phyloP scores from a whole-genome alignment of 2,113 vertebrate species.

The Leptocoma aspasia region DNA sequence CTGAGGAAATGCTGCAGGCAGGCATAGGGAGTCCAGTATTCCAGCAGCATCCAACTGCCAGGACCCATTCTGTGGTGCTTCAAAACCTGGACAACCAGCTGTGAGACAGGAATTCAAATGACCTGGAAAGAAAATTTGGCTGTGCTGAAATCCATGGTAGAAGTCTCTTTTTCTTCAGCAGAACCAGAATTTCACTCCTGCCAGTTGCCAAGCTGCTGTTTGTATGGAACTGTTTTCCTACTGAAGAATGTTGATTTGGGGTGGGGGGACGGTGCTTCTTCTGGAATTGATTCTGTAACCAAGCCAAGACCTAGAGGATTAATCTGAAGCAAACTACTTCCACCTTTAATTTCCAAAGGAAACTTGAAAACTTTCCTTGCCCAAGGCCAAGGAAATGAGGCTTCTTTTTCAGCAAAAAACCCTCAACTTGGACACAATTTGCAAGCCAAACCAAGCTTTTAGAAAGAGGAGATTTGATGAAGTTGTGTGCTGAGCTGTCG shows the following conservation, averaged over 20 bases:
- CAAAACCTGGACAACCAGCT: not conserved
- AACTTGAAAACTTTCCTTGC: not conserved
- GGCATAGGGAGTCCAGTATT: not conserved
- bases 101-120: not conserved
- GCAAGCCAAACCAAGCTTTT: not conserved
- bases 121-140: not conserved
- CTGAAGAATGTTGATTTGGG: not conserved
- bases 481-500: not conserved
- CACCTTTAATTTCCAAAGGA: not conserved
- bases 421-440: not conserved
- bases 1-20: not conserved
- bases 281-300: not conserved
- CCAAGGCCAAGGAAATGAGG: not conserved
- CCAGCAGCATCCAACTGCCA: not conserved
- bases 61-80: not conserved
- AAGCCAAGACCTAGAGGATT: not conserved
- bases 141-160: not conserved
- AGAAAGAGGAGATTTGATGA: not conserved
- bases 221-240: not conserved
- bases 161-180: not conserved
- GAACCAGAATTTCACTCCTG: slow-evolving; percentile 6
- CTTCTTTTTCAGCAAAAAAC: not conserved
- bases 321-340: not conserved
- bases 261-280: not conserved
- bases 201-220: not conserved